A percentile compares a stretch with the other conserved stretches of the same genome.
Evolutionary conservation across 2,797 vertebrate species (phyloP).

Genomic region (Chanos chanos): DNA sequence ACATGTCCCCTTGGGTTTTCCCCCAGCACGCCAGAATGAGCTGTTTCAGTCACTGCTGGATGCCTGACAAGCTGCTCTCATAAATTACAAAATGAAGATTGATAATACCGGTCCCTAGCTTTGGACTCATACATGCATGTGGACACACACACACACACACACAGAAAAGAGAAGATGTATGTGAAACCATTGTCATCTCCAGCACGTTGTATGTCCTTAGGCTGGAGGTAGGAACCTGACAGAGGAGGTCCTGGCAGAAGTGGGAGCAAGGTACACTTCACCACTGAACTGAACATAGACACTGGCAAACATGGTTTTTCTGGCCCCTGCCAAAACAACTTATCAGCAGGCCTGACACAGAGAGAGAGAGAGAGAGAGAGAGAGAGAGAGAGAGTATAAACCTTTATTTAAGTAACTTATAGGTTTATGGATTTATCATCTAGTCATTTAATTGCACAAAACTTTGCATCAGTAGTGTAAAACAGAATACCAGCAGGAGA

Average conservation of each 20-base stretch:
- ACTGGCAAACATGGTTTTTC: not conserved
- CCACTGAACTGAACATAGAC: not conserved
- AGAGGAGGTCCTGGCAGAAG: too few species aligned
- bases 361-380: not conserved
- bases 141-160: slow-evolving; percentile 36
- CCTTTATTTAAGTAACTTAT: too few species aligned
- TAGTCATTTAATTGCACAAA: too few species aligned
- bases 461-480: too few species aligned
- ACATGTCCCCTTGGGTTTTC: slow-evolving; percentile 66
- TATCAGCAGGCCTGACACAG: too few species aligned
- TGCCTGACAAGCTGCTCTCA: slow-evolving; percentile 73
- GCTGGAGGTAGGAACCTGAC: too few species aligned
- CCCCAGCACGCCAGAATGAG: slow-evolving; percentile 68
- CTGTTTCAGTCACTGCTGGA: slow-evolving; percentile 72
- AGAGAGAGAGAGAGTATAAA: not conserved
- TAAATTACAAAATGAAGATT: slow-evolving; percentile 80
- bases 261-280: too few species aligned
- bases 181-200: slow-evolving; percentile 38
- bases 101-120: slow-evolving; percentile 60
- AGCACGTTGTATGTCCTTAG: not conserved
- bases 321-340: too few species aligned
- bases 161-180: slow-evolving; percentile 17
- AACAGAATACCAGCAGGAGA: too few species aligned
- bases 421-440: too few species aligned
- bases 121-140: slow-evolving; percentile 54